phyloP scores from a whole-genome alignment of 2,888 invertebrate genomes.

The Monoplex corrugatus region DNA sequence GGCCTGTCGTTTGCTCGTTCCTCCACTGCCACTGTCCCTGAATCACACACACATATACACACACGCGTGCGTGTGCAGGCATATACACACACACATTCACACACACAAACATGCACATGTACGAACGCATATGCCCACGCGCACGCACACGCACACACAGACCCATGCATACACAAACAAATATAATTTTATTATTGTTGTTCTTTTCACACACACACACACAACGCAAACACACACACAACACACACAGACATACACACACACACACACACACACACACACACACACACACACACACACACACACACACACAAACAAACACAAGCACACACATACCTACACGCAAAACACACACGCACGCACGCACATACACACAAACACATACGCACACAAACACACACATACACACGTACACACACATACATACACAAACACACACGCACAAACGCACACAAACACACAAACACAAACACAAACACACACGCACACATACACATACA shows the following conservation, averaged over 20 bases:
- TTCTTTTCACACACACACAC: neutral
- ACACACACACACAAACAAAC: neutral
- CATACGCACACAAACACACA: neutral
- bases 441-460: too few species aligned
- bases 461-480: neutral
- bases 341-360: neutral
- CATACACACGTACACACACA: too few species aligned
- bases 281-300: neutral
- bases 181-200: neutral
- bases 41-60: neutral
- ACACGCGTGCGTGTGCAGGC: too few species aligned
- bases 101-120: neutral
- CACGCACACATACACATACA: neutral
- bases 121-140: neutral
- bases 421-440: too few species aligned
- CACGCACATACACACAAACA: neutral
- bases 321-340: neutral
- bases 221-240: neutral
- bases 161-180: slow-evolving; percentile 9
- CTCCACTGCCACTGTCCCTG: neutral
- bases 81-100: neutral
- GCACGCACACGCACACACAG: slow-evolving; percentile 17
- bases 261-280: neutral
- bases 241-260: slow-evolving; percentile 16
- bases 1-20: slow-evolving; percentile 22